Conservation (phyloP, 1,140 invertebrate species). For the Mercenaria mercenaria region DNA sequence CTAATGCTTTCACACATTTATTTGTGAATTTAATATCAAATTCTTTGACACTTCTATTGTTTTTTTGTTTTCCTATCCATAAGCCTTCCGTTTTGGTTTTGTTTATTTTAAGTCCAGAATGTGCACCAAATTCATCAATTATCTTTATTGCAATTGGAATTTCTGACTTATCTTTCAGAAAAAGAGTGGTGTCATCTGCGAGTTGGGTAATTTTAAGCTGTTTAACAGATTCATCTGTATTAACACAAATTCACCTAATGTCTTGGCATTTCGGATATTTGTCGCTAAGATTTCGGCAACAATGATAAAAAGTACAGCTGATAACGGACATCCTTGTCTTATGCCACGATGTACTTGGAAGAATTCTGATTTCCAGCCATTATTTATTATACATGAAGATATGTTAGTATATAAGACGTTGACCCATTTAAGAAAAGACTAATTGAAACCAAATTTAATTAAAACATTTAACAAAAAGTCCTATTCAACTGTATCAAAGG, state of each 20-base stretch:
- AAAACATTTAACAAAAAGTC: neutral
- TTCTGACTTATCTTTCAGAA: neutral
- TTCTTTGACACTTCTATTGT: neutral
- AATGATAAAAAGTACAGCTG: slow-evolving; percentile 29
- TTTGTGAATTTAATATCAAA: neutral
- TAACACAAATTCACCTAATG: neutral
- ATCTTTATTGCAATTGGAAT: neutral
- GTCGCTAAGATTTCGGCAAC: neutral
- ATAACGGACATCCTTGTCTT: slow-evolving; percentile 37
- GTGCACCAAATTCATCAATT: neutral
- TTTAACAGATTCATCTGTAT: neutral
- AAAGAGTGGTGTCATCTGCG: slow-evolving; percentile 10
- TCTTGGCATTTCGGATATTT: neutral
- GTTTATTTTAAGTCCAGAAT: slow-evolving; percentile 7
- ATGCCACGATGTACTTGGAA: neutral
- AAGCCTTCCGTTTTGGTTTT: neutral
- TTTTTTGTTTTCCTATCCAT: neutral
- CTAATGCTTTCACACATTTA: slow-evolving; percentile 30
- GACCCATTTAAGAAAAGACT: neutral
- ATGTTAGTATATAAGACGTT: neutral
- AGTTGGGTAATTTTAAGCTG: neutral
- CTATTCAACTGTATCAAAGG: slow-evolving; percentile 15
- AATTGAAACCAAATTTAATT: neutral
- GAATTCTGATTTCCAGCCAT: neutral
- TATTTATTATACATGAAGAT: neutral